Base-by-base conservation (phyloP, 2,113 vertebrate genomes). In the Acrocephalus kingi region DNA sequence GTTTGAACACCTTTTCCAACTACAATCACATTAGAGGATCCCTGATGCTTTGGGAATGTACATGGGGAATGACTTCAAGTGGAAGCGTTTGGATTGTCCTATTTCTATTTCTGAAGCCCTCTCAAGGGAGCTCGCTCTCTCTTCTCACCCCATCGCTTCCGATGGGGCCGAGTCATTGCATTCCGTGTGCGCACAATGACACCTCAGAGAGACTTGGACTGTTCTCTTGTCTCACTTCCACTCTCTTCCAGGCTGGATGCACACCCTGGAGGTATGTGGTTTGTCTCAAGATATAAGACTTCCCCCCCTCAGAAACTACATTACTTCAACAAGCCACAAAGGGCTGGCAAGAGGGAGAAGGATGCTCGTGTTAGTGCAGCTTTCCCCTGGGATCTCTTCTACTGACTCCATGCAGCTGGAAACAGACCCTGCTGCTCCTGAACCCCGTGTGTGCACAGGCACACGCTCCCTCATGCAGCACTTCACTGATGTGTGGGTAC, bases 201-300 rank as follows among this genome's bases (percentile, higher is more conserved):
- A 96, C 97, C 96, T 97, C 92, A 20, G 93, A 94, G 96, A 95
- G 96, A 97, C 96, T 96, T 72, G 88, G 87, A 74, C 91, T 94
- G 92, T 82, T 96, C 96, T 75, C 96, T 93, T 93, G 96, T 96
- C 96, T 97, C 95, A 90, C 94, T 94, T 96, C 93, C 89, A 90
- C 91, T 94, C 84, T 97, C 46, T 96, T 84, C 95, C 76, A 97
- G 94, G 74, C 89, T 96, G 93, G 96, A 93, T 97, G 95, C 91
- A 93, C 83, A 87, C 95, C 96, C 96, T 95, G 94, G 94, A 97
- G 97, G 96, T 95, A 97, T 97, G 91, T 92, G 93, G 82, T 97
- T 97, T 97, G 96, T 97, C 97, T 96, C 66, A 96, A 97, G 97
- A 97, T 90, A 97, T 96, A 97, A 97, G 95, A 95, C 92, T 89